phyloP scores from a whole-genome alignment of 2,888 invertebrate species.

The Zygaena filipendulae region DNA sequence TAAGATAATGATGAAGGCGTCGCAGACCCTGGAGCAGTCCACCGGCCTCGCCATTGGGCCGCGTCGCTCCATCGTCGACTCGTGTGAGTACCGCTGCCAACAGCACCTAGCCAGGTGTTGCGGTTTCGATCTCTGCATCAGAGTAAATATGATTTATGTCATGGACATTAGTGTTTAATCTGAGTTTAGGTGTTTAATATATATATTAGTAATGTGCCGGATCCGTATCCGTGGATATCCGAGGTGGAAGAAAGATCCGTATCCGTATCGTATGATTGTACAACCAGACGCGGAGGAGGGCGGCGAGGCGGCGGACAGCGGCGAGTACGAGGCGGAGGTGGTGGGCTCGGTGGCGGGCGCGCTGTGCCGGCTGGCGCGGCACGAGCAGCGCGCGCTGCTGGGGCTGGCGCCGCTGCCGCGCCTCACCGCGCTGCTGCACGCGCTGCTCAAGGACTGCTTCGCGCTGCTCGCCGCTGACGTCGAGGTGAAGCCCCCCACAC shows the following conservation, averaged over 20 bases:
- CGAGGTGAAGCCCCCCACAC: slow-evolving; percentile 63
- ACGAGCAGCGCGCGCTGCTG: slow-evolving; percentile 84
- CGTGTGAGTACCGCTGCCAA: slow-evolving; percentile 47
- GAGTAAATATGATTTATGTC: too few species aligned
- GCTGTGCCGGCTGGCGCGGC: slow-evolving; percentile 85
- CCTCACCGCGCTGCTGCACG: slow-evolving; percentile 85
- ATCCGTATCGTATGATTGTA: slow-evolving; percentile 1
- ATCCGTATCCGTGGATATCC: too few species aligned
- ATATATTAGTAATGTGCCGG: too few species aligned
- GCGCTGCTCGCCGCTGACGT: slow-evolving; percentile 88
- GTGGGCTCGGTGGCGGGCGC: slow-evolving; percentile 81
- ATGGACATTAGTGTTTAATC: too few species aligned
- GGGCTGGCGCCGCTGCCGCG: slow-evolving; percentile 86
- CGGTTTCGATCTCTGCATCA: too few species aligned
- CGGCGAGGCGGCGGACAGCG: slow-evolving; percentile 41
- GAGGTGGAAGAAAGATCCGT: too few species aligned
- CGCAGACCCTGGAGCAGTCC: slow-evolving; percentile 83
- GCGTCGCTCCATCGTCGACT: slow-evolving; percentile 60
- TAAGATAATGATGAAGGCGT: slow-evolving; percentile 84
- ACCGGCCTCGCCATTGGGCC: slow-evolving; percentile 83
- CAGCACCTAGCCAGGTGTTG: too few species aligned
- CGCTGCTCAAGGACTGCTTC: slow-evolving; percentile 85
- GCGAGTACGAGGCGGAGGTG: slow-evolving; percentile 42
- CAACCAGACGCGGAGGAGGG: slow-evolving; percentile 39
- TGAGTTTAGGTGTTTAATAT: too few species aligned